Evolutionary conservation across 2,888 invertebrate species (phyloP).

Genomic region (Fabriciana adippe): DNA sequence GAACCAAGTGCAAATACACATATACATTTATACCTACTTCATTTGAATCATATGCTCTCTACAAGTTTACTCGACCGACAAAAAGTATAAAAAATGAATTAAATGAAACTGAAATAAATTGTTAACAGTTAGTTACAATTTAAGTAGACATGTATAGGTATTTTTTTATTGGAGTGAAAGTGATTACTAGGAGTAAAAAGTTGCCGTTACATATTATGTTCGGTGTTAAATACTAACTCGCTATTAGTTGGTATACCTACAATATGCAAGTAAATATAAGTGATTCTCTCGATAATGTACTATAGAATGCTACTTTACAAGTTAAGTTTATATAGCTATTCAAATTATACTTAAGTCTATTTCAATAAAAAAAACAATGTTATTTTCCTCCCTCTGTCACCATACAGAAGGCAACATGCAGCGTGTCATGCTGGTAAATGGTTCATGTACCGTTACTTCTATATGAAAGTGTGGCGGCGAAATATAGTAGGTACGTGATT

Average conservation of each 20-base stretch:
- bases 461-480: neutral
- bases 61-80: slow-evolving; percentile 14
- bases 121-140: neutral
- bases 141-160: slow-evolving; percentile 9
- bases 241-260: neutral
- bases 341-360: neutral
- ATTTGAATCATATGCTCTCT: neutral
- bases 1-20: too few species aligned
- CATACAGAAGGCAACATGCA: neutral
- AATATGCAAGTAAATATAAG: neutral
- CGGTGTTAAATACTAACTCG: neutral
- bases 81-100: neutral
- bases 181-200: neutral
- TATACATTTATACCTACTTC: neutral
- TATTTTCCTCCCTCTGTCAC: slow-evolving; percentile 1
- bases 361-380: neutral
- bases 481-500: neutral
- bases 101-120: slow-evolving; percentile 4
- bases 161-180: slow-evolving; percentile 1
- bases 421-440: neutral
- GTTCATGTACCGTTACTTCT: neutral
- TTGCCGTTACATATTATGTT: neutral
- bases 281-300: neutral
- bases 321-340: too few species aligned
- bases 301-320: neutral